phyloP scores from a whole-genome alignment of 2,797 vertebrate genomes.

The Pipistrellus pipistrellus region DNA sequence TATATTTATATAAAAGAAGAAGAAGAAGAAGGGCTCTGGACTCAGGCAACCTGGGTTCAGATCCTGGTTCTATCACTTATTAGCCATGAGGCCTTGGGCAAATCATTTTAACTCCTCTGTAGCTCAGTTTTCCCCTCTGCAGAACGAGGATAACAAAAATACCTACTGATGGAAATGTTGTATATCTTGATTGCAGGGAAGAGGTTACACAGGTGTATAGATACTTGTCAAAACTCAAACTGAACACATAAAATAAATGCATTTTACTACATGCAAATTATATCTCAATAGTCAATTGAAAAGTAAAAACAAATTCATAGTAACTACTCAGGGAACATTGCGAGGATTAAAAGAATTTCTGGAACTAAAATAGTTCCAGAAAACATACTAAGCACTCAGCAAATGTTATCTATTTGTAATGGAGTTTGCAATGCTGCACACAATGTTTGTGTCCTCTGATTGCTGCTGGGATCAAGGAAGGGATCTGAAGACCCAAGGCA shows the following conservation, averaged over 20 bases:
- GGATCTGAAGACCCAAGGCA: slow-evolving; percentile 12
- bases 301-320: background rate
- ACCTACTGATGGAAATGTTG: slow-evolving; percentile 4
- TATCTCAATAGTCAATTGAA: slow-evolving; percentile 32
- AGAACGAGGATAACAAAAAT: slow-evolving; percentile 38
- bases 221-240: slow-evolving; percentile 54
- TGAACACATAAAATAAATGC: slow-evolving; percentile 28
- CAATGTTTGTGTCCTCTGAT: background rate
- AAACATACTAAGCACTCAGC: slow-evolving; percentile 45
- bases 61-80: slow-evolving; percentile 36
- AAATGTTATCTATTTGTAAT: slow-evolving; percentile 43
- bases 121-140: background rate
- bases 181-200: background rate
- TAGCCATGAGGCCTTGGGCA: background rate
- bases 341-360: slow-evolving; percentile 54
- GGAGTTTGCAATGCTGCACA: background rate
- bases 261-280: slow-evolving; percentile 64
- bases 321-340: slow-evolving; percentile 38
- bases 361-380: slow-evolving; percentile 48
- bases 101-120: slow-evolving; percentile 24
- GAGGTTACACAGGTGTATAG: background rate
- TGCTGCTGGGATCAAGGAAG: background rate
- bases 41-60: slow-evolving; percentile 15
- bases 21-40: background rate
- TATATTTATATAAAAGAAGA: no score